A percentile compares a stretch with the other conserved stretches of the same genome.
These are phyloP conservation scores for Bubo blakistoni DNA, from an alignment of 2,113 vertebrate genomes.

Conservation along the genomic window DNA sequence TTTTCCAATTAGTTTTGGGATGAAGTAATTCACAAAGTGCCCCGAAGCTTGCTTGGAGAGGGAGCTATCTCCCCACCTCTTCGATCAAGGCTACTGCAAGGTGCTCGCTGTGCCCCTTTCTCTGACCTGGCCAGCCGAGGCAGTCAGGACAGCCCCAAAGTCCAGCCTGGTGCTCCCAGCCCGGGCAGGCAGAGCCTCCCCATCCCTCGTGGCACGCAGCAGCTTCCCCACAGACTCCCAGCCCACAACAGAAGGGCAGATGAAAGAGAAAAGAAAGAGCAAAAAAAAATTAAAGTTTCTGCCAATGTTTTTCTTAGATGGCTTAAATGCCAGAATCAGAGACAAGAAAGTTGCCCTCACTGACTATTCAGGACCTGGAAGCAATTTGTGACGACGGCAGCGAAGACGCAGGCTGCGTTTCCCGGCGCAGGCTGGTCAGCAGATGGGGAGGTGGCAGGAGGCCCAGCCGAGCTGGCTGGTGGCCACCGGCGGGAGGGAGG, in stretches of 20 bases:
- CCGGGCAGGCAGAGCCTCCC: neutral
- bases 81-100: accelerated
- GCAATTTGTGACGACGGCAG: neutral
- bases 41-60: no score
- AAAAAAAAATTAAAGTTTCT: neutral
- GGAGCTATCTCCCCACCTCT: neutral
- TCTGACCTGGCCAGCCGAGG: neutral
- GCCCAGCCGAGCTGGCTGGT: neutral
- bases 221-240: neutral
- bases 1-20: neutral
- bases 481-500: neutral
- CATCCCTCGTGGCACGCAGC: accelerated
- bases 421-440: neutral
- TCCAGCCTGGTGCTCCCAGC: neutral
- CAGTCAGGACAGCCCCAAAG: neutral
- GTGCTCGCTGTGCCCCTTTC: neutral
- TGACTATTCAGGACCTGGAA: neutral
- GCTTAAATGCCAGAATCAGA: neutral
- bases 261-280: neutral
- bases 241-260: neutral
- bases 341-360: neutral
- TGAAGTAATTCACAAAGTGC: neutral
- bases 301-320: neutral
- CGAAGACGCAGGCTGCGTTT: accelerated
- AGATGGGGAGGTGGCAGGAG: neutral